Evolutionary conservation across 2,888 invertebrate species (phyloP), one percentile per base, ranked within the genome.

Genomic region (Abrostola triplasia): DNA sequence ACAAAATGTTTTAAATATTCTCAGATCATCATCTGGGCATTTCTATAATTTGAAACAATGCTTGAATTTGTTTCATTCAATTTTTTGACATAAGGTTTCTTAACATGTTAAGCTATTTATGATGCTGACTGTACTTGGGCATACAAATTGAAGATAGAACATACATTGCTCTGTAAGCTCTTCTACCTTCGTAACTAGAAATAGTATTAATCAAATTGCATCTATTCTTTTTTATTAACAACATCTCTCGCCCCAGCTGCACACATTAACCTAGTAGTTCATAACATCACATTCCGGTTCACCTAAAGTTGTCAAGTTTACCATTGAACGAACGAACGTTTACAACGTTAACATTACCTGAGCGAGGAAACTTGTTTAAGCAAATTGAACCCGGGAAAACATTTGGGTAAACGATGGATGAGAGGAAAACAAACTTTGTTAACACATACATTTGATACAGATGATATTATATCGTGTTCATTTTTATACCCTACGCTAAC

Each of bases 331-430:
- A 24, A 24, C 24, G 24, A 24, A 24, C 24, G 24, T 24, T 24
- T 2, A 4, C 24, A 24, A 24, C 24, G 24, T 24, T 24, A 24
- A 4, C 24, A 24, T 47, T 47, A 9, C 44, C 24, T 24, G 44
- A 47, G 24, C 24, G 44, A 47, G 44, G 44, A 47, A 47, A 47
- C 24, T 47, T 47, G 44, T 41, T 41, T n/a, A 47, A 47, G 44
- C 44, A 47, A 47, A 47, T 47, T 13, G 44, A 13, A 47, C 44
- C 8, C 44, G 24, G 44, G 24, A 47, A 47, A 47, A 47, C 24
- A 47, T 47, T 8, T 24, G 9, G 44, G 44, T 47, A 47, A 47
- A 47, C 44, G 44, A 5, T 47, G 24, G 44, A 47, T 44, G 13
- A 24, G 44, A 9, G 13, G 44, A 47, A 47, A 47, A 47, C 44